phyloP scores from a whole-genome alignment of 2,113 vertebrate genomes.

The Cyprinodon tularosa region DNA sequence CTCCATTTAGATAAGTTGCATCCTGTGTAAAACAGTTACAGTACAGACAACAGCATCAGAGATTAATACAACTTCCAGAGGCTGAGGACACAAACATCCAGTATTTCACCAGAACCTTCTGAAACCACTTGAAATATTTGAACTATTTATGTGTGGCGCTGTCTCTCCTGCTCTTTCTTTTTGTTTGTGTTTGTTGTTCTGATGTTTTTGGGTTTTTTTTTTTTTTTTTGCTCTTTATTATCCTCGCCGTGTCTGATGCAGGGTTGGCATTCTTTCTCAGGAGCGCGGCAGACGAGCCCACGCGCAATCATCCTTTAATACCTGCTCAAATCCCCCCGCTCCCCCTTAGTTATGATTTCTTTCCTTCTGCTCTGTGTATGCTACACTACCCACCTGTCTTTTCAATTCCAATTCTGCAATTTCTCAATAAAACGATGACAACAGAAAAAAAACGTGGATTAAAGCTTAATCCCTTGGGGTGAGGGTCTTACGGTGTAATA shows the following conservation, averaged over 20 bases:
- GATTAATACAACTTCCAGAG: slow-evolving; percentile 26
- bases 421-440: slow-evolving; percentile 52
- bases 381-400: slow-evolving; percentile 73
- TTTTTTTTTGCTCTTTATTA: slow-evolving; percentile 62
- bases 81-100: slow-evolving; percentile 71
- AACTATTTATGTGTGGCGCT: slow-evolving; percentile 71
- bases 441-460: slow-evolving; percentile 58
- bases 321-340: slow-evolving; percentile 74
- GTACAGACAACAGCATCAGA: slow-evolving; percentile 16
- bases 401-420: slow-evolving; percentile 62
- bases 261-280: slow-evolving; percentile 73
- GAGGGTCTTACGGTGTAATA: background rate
- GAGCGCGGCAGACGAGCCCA: slow-evolving; percentile 71
- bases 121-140: slow-evolving; percentile 78
- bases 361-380: slow-evolving; percentile 56
- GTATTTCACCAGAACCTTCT: slow-evolving; percentile 76
- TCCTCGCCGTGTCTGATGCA: slow-evolving; percentile 73
- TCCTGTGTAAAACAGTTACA: slow-evolving; percentile 39
- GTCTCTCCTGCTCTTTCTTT: slow-evolving; percentile 47
- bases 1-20: background rate
- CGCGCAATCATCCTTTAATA: slow-evolving; percentile 82
- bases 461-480: slow-evolving; percentile 3
- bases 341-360: slow-evolving; percentile 65
- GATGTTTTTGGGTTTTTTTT: slow-evolving; percentile 50
- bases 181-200: slow-evolving; percentile 68